phyloP scores from a whole-genome alignment of 2,113 vertebrate genomes.

The Synodontis membranacea region DNA sequence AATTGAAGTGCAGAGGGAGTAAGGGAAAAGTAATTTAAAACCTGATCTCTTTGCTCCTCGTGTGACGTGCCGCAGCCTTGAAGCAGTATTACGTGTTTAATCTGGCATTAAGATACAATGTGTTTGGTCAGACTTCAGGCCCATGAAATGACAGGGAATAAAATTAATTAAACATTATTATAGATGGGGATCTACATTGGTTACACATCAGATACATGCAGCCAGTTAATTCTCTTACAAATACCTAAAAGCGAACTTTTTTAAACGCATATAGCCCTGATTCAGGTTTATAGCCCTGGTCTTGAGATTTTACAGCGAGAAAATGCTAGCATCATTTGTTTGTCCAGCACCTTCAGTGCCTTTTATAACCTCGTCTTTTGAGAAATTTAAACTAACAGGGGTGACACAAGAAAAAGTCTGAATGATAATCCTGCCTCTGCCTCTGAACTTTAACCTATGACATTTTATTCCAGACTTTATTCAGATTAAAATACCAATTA shows the following conservation, averaged over 20 bases:
- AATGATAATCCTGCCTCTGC: background rate
- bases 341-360: background rate
- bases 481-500: background rate
- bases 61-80: constrained; percentile 5
- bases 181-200: background rate
- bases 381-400: background rate
- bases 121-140: constrained; percentile 17
- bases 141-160: background rate
- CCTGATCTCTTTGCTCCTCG: constrained; percentile 20
- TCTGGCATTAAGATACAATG: background rate
- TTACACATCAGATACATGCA: background rate
- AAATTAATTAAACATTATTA: constrained; percentile 13
- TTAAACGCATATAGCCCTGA: background rate
- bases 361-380: background rate
- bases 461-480: background rate
- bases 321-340: background rate
- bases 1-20: constrained; percentile 29
- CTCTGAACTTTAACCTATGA: background rate
- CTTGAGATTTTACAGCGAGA: too few relatives aligned
- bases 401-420: background rate
- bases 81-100: constrained; percentile 30
- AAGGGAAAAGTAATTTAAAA: constrained; percentile 11
- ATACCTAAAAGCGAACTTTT: background rate
- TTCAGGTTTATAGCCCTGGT: background rate
- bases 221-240: constrained; percentile 7